A percentile compares a stretch with the other conserved stretches of the same genome.
phyloP scores from a whole-genome alignment of 2,797 vertebrate genomes.

The Lacerta viridis region DNA sequence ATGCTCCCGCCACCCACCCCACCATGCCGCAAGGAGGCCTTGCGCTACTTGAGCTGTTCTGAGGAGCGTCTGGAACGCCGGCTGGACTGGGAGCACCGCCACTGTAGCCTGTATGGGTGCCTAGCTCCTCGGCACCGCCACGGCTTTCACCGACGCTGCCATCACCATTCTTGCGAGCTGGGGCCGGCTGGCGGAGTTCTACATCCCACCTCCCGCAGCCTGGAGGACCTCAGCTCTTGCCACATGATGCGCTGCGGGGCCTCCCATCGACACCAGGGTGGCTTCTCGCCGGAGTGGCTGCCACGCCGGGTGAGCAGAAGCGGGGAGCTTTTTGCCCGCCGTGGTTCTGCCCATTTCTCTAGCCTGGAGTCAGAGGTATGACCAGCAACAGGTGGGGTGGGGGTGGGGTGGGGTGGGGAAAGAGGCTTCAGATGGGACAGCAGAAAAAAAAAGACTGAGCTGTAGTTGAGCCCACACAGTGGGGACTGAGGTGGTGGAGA shows the following conservation, averaged over 20 bases:
- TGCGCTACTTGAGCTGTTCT: constrained; percentile 77
- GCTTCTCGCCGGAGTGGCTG: constrained; percentile 67
- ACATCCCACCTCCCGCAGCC: constrained; percentile 85
- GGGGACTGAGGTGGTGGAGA: constrained; percentile 19
- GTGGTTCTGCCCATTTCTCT: constrained; percentile 90
- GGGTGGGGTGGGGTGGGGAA: constrained; percentile 9
- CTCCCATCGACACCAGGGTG: constrained; percentile 77
- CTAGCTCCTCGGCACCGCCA: constrained; percentile 75
- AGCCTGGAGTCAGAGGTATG: constrained; percentile 90
- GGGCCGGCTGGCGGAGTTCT: constrained; percentile 75
- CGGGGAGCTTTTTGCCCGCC: constrained; percentile 91
- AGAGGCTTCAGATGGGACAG: constrained; percentile 29
- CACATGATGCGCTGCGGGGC: constrained; percentile 83
- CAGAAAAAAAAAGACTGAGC: neutral
- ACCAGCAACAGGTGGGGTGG: constrained; percentile 62
- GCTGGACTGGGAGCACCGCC: constrained; percentile 75
- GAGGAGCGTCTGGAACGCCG: constrained; percentile 78
- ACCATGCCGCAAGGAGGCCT: constrained; percentile 59
- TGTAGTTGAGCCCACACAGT: constrained; percentile 15
- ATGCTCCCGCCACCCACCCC: constrained; percentile 71
- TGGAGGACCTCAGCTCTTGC: constrained; percentile 86
- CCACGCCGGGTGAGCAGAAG: constrained; percentile 79
- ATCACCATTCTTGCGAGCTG: constrained; percentile 76
- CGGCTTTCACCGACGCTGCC: constrained; percentile 75
- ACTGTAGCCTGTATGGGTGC: constrained; percentile 66